Evolutionary conservation across 2,797 vertebrate species (phyloP).

Genomic region (Antennarius maculatus): DNA sequence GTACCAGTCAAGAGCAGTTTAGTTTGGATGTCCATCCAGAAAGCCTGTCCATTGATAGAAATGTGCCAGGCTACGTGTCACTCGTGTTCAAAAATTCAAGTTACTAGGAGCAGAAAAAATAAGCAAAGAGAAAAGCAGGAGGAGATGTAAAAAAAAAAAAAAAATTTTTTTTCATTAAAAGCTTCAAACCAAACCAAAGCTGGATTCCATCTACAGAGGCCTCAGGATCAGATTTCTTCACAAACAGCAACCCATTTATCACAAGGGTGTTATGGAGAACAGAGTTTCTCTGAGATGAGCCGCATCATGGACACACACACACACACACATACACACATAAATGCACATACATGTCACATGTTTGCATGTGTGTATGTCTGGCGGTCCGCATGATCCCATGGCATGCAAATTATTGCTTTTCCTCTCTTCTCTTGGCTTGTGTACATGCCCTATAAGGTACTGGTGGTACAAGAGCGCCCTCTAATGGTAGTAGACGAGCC

Average conservation of each 20-base stretch:
- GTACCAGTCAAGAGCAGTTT: conserved; percentile 45
- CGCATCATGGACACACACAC: conserved; percentile 15
- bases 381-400: not conserved
- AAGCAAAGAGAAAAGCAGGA: conserved; percentile 47
- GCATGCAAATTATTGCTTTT: not conserved
- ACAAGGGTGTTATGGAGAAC: conserved; percentile 45
- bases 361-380: conserved; percentile 2
- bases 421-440: not conserved
- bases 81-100: conserved; percentile 44
- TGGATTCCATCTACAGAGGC: conserved; percentile 58
- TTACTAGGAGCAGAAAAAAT: conserved; percentile 52
- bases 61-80: conserved; percentile 55
- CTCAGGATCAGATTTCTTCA: conserved; percentile 60
- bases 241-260: conserved; percentile 59
- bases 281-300: conserved; percentile 14
- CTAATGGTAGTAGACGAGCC: conserved; percentile 45
- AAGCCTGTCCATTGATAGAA: conserved; percentile 42
- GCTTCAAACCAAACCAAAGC: conserved; percentile 51
- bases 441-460: not conserved
- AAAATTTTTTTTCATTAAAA: conserved; percentile 24
- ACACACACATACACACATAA: conserved; percentile 9
- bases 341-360: conserved; percentile 1
- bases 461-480: conserved; percentile 43
- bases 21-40: conserved; percentile 51
- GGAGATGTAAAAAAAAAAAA: conserved; percentile 27